Percentiles rank a stretch among this genome's conserved stretches.
phyloP scores from a whole-genome alignment of 2,888 invertebrate species.

The Eulithis prunata region DNA sequence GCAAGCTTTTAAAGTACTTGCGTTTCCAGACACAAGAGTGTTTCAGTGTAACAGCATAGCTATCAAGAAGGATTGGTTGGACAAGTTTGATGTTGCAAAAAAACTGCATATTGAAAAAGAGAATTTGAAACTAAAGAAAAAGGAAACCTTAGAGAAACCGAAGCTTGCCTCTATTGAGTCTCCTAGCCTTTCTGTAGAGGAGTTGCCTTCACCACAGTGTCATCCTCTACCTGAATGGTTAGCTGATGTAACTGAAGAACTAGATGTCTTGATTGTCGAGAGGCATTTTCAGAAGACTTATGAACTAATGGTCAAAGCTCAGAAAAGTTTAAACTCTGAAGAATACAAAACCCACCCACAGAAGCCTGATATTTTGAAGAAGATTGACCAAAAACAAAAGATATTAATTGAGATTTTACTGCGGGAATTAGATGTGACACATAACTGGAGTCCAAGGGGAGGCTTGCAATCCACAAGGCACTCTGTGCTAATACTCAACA shows the following conservation, averaged over 20 bases:
- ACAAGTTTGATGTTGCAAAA: conserved; percentile 95
- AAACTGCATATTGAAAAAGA: conserved; percentile 88
- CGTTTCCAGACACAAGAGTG: conserved; percentile 96
- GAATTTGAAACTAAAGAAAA: conserved; percentile 84
- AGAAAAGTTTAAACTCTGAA: conserved; percentile 68
- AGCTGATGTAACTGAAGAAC: conserved; percentile 94
- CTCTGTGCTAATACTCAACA: conserved; percentile 93
- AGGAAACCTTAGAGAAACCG: conserved; percentile 70
- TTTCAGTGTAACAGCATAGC: conserved; percentile 94
- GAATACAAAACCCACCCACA: conserved; percentile 74
- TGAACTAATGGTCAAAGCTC: conserved; percentile 87
- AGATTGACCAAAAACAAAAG: conserved; percentile 89
- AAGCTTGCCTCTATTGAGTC: conserved; percentile 73
- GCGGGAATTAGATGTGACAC: conserved; percentile 94
- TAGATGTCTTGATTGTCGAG: conserved; percentile 97
- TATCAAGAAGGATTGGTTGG: conserved; percentile 96
- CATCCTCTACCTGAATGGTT: conserved; percentile 92
- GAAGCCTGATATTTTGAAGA: conserved; percentile 69
- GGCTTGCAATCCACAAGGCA: conserved; percentile 93
- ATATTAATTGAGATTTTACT: conserved; percentile 93
- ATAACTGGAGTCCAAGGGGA: conserved; percentile 95
- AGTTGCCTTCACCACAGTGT: conserved; percentile 71
- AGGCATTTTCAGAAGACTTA: conserved; percentile 97
- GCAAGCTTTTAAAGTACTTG: conserved; percentile 96
- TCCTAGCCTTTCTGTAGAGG: conserved; percentile 78